Evolutionary conservation across 2,113 vertebrate species (phyloP), one percentile per base, ranked within the genome.

Genomic region (Albula goreensis): DNA sequence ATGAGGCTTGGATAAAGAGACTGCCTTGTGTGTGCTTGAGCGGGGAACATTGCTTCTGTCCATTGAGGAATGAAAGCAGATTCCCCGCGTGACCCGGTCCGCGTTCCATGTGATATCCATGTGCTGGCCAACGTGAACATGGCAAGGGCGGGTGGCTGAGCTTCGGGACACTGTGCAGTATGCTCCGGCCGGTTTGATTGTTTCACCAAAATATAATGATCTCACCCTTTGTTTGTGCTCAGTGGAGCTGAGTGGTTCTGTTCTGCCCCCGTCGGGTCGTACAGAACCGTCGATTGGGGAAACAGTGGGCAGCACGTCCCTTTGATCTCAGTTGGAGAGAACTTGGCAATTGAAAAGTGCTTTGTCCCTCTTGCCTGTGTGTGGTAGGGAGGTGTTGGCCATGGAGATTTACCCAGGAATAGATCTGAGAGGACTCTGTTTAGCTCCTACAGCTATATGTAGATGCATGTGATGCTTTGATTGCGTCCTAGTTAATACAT

Each of bases 131-230:
- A 82, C n/a, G 19, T 56, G 52, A 83, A 63, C 57, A 66, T 12
- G 1, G 57, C 15, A 50, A 50, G 50, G 56, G 63, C 63, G 11
- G 66, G 89, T 50, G 31, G 83, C 79, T 70, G 70, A 51, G 13
- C 63, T 60, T 10, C 5, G 63, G 81, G 4, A 79, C 12, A 56
- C n/a, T 56, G 53, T 83, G 79, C 66, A 66, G 82, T 85, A 78
- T 85, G 11, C 84, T 86, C 88, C 85, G 81, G 70, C 87, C 82
- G 63, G 77, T 82, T 87, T 25, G 78, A 87, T 89, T 85, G 83
- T 86, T 80, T 89, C 78, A 84, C 70, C 85, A 80, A 88, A 90
- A 90, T 80, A 48, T 57, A 79, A 88, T 90, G 83, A 90, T 89
- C 85, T 89, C 86, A 88, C 85, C 81, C 66, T 66, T 82, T 78